Base-by-base conservation (phyloP, 2,888 invertebrate species). In the Campaea margaritaria region DNA sequence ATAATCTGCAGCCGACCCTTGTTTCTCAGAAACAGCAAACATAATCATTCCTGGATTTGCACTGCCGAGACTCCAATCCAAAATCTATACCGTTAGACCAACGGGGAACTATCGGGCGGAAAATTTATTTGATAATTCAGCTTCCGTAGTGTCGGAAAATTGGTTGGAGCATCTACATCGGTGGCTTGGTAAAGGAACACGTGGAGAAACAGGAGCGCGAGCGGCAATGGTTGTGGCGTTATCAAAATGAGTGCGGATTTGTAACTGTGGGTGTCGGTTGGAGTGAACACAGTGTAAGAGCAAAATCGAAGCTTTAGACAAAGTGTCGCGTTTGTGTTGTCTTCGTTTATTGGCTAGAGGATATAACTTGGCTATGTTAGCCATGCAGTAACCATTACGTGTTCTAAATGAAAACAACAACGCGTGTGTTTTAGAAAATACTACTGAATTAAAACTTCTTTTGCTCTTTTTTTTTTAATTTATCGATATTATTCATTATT, bases 71-170 rank as follows among this genome's bases (percentile, higher is more conserved):
- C 77, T 81, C 79, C 81, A 87, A 86, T 84, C 86, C 85, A 86
- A 88, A 88, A 88, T 88, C 89, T 88, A 89, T 89, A 89, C 83
- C 78, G 82, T 80, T 85, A 84, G 84, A 79, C 83, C 82, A 79
- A 79, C 81, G 31, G 7, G 4, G 31, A 77, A 83, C 82, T 83
- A 86, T 85, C 82, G 81, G 78, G 79, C 77, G 82, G 83, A 79
- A 83, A 84, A 83, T 86, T 82, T 81, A 83, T 86, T 85, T 86
- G 79, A 81, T 82, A 79, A 78, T 69, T 79, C 75, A 74, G 79
- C 76, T 82, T 73, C 69, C 56, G 53, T 62, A 50, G 34, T 52
- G 75, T 77, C 68, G 72, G 62, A 48, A n/a, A 51, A 31, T 44
- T 49, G 46, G 50, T 61, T 43, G 42, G 54, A 34, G 15, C 14